These are phyloP conservation scores for Hippopotamus amphibius DNA, from an alignment of 2,113 vertebrate species.

Conservation along the genomic window DNA sequence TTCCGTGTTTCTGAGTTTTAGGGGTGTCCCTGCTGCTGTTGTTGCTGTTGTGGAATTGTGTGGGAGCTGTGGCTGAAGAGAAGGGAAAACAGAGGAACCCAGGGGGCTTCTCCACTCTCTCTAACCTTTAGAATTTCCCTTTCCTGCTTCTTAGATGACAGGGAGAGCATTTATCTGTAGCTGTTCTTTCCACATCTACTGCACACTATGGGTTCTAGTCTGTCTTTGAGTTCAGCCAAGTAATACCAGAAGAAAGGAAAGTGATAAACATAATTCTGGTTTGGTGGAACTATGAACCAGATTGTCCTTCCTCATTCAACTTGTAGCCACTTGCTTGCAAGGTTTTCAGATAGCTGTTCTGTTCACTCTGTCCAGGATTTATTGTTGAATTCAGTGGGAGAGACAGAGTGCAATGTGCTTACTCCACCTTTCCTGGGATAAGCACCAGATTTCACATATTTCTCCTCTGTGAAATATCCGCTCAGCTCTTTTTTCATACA, in stretches of 20 bases:
- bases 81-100: background rate
- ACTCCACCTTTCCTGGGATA: background rate
- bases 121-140: no score
- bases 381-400: background rate
- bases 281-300: background rate
- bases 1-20: background rate
- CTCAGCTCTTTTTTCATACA: background rate
- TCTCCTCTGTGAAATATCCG: background rate
- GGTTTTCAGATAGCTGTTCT: background rate
- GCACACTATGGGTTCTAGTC: background rate
- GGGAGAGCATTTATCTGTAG: background rate
- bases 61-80: no score
- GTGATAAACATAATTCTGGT: background rate
- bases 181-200: accelerated
- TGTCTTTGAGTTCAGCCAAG: background rate
- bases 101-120: background rate
- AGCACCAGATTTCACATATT: background rate
- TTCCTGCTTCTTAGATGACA: background rate
- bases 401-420: background rate
- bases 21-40: no score
- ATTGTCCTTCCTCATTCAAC: background rate
- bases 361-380: background rate
- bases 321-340: background rate
- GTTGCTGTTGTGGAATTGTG: background rate
- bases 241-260: background rate